These are phyloP conservation scores for Hypotaenidia okinawae DNA, from an alignment of 2,797 vertebrate species.

Conservation along the genomic window DNA sequence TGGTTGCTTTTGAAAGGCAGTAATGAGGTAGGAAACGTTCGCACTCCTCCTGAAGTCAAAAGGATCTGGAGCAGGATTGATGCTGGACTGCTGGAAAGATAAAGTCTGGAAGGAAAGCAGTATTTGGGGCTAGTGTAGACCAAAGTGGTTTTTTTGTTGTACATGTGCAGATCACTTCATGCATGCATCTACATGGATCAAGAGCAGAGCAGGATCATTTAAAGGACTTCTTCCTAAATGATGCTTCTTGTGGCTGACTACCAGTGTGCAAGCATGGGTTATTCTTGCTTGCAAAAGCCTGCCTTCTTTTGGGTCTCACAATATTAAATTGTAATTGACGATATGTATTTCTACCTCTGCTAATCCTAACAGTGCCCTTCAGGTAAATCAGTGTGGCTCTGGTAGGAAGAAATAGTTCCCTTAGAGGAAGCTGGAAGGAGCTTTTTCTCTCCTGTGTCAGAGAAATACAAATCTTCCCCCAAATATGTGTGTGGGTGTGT, in stretches of 20 bases:
- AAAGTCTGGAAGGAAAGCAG: neutral
- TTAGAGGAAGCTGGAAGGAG: neutral
- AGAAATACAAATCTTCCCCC: neutral
- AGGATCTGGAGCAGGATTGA: neutral
- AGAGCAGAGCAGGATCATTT: neutral
- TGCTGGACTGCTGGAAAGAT: neutral
- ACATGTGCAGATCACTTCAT: accelerated
- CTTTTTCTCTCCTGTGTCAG: neutral
- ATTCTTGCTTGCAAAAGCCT: neutral
- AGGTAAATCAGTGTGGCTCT: neutral
- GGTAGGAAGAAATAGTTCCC: constrained; percentile 16
- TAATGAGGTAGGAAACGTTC: constrained; percentile 26
- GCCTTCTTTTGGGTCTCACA: neutral
- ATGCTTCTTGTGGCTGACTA: neutral
- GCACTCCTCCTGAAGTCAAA: neutral
- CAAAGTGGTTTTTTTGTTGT: neutral
- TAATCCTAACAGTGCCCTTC: neutral
- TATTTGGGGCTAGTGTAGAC: neutral
- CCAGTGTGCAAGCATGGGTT: neutral
- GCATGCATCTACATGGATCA: accelerated
- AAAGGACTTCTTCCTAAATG: neutral
- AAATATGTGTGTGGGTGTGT: neutral
- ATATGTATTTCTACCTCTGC: neutral
- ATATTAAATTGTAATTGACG: neutral
- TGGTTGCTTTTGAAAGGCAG: constrained; percentile 22